Evolutionary conservation across 2,113 vertebrate genomes (phyloP).

Genomic region (Tylochromis polylepis): DNA sequence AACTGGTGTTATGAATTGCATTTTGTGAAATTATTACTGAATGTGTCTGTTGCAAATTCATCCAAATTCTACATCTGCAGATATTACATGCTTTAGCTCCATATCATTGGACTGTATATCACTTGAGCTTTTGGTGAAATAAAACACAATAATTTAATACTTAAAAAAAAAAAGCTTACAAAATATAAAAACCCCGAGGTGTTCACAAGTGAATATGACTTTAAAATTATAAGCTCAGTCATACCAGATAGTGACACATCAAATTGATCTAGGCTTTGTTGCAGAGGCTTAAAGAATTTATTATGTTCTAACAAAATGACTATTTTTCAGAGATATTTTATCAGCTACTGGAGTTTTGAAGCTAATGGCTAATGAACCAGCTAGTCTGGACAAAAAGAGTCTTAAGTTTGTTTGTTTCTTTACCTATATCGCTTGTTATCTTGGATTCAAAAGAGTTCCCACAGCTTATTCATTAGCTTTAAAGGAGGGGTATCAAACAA

Average conservation of each 20-base stretch:
- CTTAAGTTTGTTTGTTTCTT: rapidly evolving
- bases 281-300: background rate
- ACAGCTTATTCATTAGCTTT: background rate
- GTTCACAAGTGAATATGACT: background rate
- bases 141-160: background rate
- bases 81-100: background rate
- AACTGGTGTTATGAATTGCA: constrained; percentile 25
- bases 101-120: background rate
- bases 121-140: background rate
- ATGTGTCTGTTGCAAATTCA: background rate
- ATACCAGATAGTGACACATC: background rate
- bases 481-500: rapidly evolving
- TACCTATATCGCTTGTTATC: background rate
- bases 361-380: background rate
- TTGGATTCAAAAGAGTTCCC: background rate
- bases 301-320: background rate
- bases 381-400: background rate
- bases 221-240: background rate
- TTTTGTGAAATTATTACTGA: background rate
- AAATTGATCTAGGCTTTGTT: background rate
- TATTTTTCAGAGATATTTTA: background rate
- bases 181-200: rapidly evolving
- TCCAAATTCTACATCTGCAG: background rate
- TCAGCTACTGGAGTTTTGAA: background rate
- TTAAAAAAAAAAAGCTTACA: rapidly evolving